Evolutionary conservation across 1,140 invertebrate genomes (phyloP).

Genomic region (Eueides isabella): DNA sequence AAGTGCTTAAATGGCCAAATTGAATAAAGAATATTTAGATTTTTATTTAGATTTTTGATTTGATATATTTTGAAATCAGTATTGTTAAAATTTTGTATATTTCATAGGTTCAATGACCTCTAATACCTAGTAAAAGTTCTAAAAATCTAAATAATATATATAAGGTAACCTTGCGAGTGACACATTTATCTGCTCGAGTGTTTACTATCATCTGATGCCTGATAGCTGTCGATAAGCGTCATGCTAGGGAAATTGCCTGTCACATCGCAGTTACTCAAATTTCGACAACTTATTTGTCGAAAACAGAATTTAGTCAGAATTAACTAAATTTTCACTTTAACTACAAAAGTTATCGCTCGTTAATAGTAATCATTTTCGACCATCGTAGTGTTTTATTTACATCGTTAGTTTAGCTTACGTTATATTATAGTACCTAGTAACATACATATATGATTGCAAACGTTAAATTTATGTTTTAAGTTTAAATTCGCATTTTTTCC

Average conservation of each 20-base stretch:
- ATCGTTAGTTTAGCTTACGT: too few species aligned
- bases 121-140: not conserved
- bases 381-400: too few species aligned
- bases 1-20: too few species aligned
- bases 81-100: not conserved
- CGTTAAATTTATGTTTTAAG: too few species aligned
- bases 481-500: too few species aligned
- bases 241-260: slow-evolving; percentile 32
- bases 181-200: slow-evolving; percentile 30
- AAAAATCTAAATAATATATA: not conserved
- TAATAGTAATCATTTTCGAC: not conserved
- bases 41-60: too few species aligned
- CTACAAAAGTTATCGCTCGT: not conserved
- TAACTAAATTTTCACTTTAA: not conserved
- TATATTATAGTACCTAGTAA: too few species aligned
- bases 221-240: slow-evolving; percentile 32
- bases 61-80: too few species aligned
- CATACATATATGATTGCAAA: too few species aligned
- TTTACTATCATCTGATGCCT: slow-evolving; percentile 17
- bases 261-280: slow-evolving; percentile 13
- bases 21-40: too few species aligned
- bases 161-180: slow-evolving; percentile 17
- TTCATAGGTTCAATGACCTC: not conserved
- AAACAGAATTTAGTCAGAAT: slow-evolving; percentile 1
- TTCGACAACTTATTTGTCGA: slow-evolving; percentile 22